phyloP scores from a whole-genome alignment of 2,888 invertebrate genomes.

The Selenia dentaria region DNA sequence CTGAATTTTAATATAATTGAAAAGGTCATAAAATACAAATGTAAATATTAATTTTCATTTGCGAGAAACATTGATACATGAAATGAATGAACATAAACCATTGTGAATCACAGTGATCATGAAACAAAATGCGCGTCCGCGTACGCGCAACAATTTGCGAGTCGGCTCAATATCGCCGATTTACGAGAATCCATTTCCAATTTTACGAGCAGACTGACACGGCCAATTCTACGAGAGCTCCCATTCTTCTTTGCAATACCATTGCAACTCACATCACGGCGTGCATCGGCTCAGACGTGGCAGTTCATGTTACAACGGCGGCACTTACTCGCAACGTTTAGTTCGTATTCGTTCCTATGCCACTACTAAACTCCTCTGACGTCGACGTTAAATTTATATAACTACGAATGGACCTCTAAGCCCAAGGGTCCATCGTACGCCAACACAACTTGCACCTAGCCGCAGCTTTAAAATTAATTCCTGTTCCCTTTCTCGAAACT shows the following conservation, averaged over 20 bases:
- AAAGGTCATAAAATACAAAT: neutral
- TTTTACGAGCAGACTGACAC: constrained; percentile 69
- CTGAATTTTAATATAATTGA: too few relatives aligned
- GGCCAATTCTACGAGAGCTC: constrained; percentile 58
- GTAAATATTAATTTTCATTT: neutral
- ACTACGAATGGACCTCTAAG: constrained; percentile 42
- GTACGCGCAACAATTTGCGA: constrained; percentile 70
- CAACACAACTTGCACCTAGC: constrained; percentile 50
- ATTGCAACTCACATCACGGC: constrained; percentile 1
- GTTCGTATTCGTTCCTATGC: constrained; percentile 58
- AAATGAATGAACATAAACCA: constrained; percentile 12
- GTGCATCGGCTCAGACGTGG: neutral
- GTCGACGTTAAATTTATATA: constrained; percentile 55
- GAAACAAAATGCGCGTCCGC: constrained; percentile 62
- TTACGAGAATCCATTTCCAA: constrained; percentile 74
- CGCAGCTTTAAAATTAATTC: constrained; percentile 51
- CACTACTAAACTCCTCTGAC: constrained; percentile 54
- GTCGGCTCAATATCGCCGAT: constrained; percentile 65
- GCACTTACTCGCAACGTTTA: constrained; percentile 47
- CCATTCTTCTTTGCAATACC: constrained; percentile 35
- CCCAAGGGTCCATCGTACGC: constrained; percentile 52
- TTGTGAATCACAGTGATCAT: constrained; percentile 51
- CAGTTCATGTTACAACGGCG: constrained; percentile 46
- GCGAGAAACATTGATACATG: neutral
- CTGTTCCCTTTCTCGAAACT: constrained; percentile 41